These are phyloP conservation scores for Prolemur simus DNA, from an alignment of 2,113 vertebrate species.

Conservation along the genomic window DNA sequence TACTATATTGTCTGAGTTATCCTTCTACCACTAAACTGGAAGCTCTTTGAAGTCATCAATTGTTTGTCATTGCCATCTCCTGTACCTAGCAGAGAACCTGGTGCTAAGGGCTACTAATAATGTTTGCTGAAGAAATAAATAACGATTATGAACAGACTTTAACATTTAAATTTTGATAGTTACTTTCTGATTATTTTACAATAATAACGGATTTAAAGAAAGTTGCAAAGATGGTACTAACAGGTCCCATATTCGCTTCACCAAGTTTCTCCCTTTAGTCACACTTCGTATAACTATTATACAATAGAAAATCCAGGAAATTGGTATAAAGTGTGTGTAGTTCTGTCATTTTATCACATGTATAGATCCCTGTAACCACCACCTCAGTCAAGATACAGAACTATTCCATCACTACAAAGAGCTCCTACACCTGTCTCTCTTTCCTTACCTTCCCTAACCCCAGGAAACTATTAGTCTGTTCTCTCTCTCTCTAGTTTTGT, in stretches of 20 bases:
- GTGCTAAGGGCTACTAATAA: neutral
- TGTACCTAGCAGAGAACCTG: neutral
- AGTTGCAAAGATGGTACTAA: neutral
- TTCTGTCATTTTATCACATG: neutral
- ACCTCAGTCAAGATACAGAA: neutral
- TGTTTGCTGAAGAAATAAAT: slow-evolving; percentile 29
- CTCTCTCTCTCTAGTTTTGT: neutral
- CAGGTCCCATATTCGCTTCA: neutral
- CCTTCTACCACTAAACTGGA: neutral
- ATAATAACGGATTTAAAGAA: neutral
- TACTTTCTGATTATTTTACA: slow-evolving; percentile 21
- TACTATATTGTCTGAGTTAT: neutral
- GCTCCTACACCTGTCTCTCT: neutral
- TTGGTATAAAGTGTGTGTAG: neutral
- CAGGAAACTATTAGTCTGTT: neutral
- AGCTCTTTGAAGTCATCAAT: neutral
- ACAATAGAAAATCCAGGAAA: neutral
- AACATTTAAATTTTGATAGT: slow-evolving; percentile 5
- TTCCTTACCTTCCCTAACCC: neutral
- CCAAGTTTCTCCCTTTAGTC: neutral
- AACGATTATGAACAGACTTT: neutral
- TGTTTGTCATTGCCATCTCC: neutral
- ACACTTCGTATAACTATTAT: neutral
- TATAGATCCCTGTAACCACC: neutral
- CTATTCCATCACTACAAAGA: neutral